Evolutionary conservation across 1,140 invertebrate species (phyloP), one percentile per base, ranked within the genome.

Genomic region (Meteorus sp.): DNA sequence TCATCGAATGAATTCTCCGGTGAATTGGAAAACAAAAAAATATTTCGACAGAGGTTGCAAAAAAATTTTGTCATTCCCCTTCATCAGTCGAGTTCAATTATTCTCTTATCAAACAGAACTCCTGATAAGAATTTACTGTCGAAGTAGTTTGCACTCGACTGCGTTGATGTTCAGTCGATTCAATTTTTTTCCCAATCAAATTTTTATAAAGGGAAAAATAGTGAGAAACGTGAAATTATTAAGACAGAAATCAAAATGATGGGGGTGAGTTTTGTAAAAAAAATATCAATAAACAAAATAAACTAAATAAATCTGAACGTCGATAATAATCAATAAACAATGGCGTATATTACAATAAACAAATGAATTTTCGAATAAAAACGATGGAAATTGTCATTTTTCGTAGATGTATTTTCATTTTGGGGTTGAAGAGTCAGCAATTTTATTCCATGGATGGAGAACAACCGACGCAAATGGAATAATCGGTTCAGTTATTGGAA

Each of bases 331-430:
- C n/a, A n/a, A n/a, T n/a, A n/a, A n/a, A n/a, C n/a, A n/a, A n/a
- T n/a, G n/a, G n/a, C n/a, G n/a, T 7, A 37, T 31, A 0, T 7
- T 20, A 35, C 22, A 1, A 53, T 1, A 25, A 22, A 15, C n/a
- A 11, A 22, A 22, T 23, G 5, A 39, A 22, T 27, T 25, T 37
- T 41, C 13, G 7, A 19, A 37, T 52, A 20, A 39, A 39, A n/a
- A 39, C 3, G 15, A n/a, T 4, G 15, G 15, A 39, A n/a, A 39
- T 23, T 19, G 48, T 56, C 7, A 19, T 20, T 23, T 19, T 54
- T 56, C 7, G 15, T 20, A 80, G 78, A 75, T 77, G 67, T 64
- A 61, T 43, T 80, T 80, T 67, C 77, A 80, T 56, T 64, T 68
- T 29, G 74, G 75, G 25, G 58, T 74, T 6, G 39, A n/a, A 1